Evolutionary conservation across 2,888 invertebrate genomes (phyloP), one percentile per base, ranked within the genome.

Genomic region (Beris morrisii): DNA sequence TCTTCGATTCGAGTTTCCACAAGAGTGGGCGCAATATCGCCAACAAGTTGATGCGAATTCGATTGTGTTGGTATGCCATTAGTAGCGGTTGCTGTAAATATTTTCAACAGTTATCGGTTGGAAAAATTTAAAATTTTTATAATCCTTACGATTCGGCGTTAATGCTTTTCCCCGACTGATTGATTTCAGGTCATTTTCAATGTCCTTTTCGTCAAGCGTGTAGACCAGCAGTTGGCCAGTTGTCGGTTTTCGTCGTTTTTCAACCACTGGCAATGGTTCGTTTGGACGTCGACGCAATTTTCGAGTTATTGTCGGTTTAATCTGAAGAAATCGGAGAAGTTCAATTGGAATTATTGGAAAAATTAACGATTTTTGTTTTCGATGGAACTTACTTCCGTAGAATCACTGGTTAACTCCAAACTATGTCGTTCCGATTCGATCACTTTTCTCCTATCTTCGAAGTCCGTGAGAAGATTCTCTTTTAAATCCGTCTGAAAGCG

Each of bases 231-330:
- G 85, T 74, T 93, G 92, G 32, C 93, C 92, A 53, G 88, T 87
- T 3, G 92, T 88, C 4, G 91, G 89, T 76, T 94, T 91, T 64
- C 96, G 84, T 2, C 96, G 87, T 80, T 96, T 95, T 67, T 89
- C 88, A 6, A 93, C 92, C 68, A 90, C 87, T 4, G 95, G 96
- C 50, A 93, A 85, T 0, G 97, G 97, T 79, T 97, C 97, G 79
- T 97, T 97, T 0, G 96, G 96, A 30, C 97, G 85, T 69, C 97
- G 84, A 4, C 97, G 84, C 31, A 97, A 82, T 79, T 97, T 97
- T 31, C 97, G 85, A 38, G 97, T 97, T 83, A 95, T 92, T n/a
- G 93, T 92, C 11, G 97, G 95, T 76, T 97, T 97, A n/a, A 92
- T 88, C 86, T 89, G 79, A 4, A 57, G 45, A 59, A 57, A 68